A percentile compares a stretch with the other conserved stretches of the same genome.
These are phyloP conservation scores for Pseudomyrmex concolor DNA, from an alignment of 1,140 invertebrate genomes.

Conservation along the genomic window DNA sequence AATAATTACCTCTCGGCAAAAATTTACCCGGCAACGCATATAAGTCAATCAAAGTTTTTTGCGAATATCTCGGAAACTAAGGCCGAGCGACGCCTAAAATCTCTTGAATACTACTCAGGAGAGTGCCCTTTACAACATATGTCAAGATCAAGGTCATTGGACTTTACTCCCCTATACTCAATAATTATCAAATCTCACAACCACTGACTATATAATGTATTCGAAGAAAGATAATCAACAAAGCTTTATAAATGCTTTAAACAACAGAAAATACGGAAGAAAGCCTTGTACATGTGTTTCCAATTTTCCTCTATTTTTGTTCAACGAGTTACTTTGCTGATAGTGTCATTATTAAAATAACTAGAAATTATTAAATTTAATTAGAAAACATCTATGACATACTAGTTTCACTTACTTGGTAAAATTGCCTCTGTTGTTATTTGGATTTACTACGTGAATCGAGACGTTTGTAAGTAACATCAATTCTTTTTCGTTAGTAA, in stretches of 20 bases:
- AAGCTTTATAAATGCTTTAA: background rate
- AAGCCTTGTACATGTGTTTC: background rate
- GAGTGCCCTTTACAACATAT: no score
- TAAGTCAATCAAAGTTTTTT: no score
- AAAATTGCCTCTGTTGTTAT: slow-evolving; percentile 88
- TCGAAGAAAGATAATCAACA: background rate
- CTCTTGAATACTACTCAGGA: no score
- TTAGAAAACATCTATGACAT: no score
- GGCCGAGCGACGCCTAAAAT: no score
- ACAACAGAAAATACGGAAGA: background rate
- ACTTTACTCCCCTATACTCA: no score
- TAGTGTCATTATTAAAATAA: background rate
- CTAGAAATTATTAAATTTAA: background rate
- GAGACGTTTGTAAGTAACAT: slow-evolving; percentile 92
- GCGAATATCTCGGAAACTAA: no score
- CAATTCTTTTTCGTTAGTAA: slow-evolving; percentile 88
- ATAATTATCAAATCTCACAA: background rate
- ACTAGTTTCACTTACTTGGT: slow-evolving; percentile 87
- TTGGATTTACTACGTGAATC: slow-evolving; percentile 92
- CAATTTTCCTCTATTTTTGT: slow-evolving; percentile 9
- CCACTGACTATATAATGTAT: background rate
- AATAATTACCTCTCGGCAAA: no score
- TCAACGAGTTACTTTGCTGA: background rate
- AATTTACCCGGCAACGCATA: no score
- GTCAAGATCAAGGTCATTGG: no score